phyloP scores from a whole-genome alignment of 2,113 vertebrate genomes.

The Pongo abelii region DNA sequence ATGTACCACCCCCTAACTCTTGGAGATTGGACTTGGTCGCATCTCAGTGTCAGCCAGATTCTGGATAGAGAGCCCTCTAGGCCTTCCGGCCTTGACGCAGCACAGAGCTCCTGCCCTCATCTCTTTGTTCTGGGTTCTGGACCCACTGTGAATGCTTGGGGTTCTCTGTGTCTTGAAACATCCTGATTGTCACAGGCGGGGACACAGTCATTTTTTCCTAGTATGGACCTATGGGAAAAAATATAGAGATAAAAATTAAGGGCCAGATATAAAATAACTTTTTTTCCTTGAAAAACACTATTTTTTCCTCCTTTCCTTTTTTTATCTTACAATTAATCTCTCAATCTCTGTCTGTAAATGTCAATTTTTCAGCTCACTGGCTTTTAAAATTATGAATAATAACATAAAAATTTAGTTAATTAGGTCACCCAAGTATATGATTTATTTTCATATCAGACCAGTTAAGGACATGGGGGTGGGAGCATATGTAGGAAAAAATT shows the following conservation, averaged over 20 bases:
- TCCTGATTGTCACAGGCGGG: not conserved
- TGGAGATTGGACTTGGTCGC: not conserved
- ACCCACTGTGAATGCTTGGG: not conserved
- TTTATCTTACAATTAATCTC: not conserved
- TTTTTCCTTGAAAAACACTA: not conserved
- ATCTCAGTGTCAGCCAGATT: not conserved
- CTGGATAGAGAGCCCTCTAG: not conserved
- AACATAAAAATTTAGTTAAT: not conserved
- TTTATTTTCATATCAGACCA: not conserved
- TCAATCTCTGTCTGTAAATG: not conserved
- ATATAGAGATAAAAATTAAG: not conserved
- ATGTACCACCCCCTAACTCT: too few species aligned
- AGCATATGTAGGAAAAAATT: not conserved
- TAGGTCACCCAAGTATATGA: not conserved
- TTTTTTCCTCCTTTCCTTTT: not conserved
- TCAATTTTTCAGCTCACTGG: not conserved
- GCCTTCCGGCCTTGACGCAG: not conserved
- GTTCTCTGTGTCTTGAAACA: not conserved
- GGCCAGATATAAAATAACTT: not conserved
- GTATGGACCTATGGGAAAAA: not conserved
- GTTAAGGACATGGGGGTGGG: not conserved
- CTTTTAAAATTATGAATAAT: constrained; percentile 29
- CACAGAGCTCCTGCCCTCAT: not conserved
- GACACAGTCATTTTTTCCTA: not conserved
- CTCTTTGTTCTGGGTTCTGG: not conserved